These are phyloP conservation scores for Psittacula cyanocephala DNA, from an alignment of 2,113 vertebrate species.

Conservation along the genomic window DNA sequence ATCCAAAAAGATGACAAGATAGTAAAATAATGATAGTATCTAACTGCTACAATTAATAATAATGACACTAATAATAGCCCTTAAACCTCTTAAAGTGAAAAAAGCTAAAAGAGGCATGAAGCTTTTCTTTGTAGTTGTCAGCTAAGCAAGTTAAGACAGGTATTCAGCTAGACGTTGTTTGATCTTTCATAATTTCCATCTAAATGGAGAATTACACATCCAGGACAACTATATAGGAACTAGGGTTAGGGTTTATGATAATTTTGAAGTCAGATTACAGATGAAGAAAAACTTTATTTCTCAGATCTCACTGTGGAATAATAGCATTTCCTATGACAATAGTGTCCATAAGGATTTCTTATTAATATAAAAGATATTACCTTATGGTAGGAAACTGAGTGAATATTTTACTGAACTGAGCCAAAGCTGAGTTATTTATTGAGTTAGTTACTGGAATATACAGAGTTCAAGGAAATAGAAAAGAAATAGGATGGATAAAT, in stretches of 20 bases:
- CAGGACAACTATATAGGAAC: background rate
- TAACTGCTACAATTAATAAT: slow-evolving; percentile 4
- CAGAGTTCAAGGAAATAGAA: slow-evolving; percentile 1
- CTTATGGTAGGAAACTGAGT: background rate
- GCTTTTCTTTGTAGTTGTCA: background rate
- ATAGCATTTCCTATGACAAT: background rate
- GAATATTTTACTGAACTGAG: background rate
- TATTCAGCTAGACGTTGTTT: background rate
- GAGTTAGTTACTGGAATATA: background rate
- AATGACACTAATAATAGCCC: slow-evolving; percentile 28
- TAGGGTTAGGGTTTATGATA: background rate
- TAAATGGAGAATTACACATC: background rate
- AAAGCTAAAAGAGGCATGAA: background rate
- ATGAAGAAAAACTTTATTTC: background rate
- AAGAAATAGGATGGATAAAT: background rate
- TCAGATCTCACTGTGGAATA: background rate
- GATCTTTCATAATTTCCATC: slow-evolving; percentile 29
- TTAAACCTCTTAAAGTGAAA: background rate
- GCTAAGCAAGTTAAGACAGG: background rate
- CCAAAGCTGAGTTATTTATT: background rate
- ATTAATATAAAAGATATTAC: slow-evolving; percentile 7
- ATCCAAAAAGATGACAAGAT: background rate
- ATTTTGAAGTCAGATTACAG: slow-evolving; percentile 14
- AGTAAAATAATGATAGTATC: slow-evolving; percentile 20
- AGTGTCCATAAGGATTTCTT: background rate